Evolutionary conservation across 1,140 invertebrate genomes (phyloP).

Genomic region (Bradysia coprophila): DNA sequence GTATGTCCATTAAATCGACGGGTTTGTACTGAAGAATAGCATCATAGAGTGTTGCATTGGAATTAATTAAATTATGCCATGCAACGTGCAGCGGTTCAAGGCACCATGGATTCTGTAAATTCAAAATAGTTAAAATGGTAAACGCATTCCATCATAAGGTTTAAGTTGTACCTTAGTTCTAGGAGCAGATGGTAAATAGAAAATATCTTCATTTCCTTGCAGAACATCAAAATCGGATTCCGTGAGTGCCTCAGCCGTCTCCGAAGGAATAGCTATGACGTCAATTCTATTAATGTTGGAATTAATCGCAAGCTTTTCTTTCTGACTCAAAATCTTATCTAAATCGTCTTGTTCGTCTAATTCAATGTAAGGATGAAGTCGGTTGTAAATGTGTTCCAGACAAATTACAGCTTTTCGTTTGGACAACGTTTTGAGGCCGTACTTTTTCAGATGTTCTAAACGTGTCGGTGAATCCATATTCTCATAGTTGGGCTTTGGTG

Average conservation of each 20-base stretch:
- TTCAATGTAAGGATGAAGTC: neutral
- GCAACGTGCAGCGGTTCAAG: slow-evolving; percentile 1
- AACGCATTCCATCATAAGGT: neutral
- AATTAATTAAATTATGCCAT: neutral
- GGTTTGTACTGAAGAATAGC: neutral
- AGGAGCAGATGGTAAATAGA: neutral
- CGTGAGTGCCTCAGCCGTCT: neutral
- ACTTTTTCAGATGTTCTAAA: neutral
- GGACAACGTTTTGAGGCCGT: neutral
- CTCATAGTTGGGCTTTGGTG: slow-evolving; percentile 1
- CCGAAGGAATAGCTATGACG: neutral
- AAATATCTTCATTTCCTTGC: neutral
- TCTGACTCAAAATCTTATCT: too few relatives aligned
- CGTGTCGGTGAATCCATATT: neutral
- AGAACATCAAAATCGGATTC: neutral
- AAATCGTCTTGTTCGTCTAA: neutral
- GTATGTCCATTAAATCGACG: neutral
- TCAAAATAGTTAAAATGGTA: neutral
- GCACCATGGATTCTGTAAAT: neutral
- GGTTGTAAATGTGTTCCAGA: slow-evolving; percentile 1
- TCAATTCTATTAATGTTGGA: too few relatives aligned
- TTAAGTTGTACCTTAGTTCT: neutral
- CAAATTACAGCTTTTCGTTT: neutral
- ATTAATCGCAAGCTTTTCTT: too few relatives aligned
- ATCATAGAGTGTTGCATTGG: neutral